Conservation (phyloP, 2,113 vertebrate genomes). For the Leucosticte australis region DNA sequence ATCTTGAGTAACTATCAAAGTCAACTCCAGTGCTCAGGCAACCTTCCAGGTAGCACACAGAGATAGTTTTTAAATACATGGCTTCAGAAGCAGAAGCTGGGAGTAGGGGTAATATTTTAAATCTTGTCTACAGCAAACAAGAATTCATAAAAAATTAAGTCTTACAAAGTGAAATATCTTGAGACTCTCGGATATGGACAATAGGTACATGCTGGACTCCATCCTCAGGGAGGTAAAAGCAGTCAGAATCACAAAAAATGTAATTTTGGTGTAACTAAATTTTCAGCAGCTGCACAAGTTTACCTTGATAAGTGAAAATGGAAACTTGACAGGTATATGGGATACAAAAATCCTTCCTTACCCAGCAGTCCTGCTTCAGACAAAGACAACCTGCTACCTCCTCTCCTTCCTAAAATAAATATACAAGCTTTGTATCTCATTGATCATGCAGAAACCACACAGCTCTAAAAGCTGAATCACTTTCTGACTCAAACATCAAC, state of each 20-base stretch:
- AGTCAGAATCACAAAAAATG: neutral
- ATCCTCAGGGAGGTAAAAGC: neutral
- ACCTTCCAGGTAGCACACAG: neutral
- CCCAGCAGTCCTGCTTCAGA: neutral
- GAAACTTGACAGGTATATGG: neutral
- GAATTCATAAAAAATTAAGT: neutral
- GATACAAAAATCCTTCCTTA: neutral
- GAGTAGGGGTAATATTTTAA: neutral
- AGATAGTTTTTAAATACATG: neutral
- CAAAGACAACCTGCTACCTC: neutral
- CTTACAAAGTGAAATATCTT: neutral
- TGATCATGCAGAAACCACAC: neutral
- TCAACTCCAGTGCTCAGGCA: neutral
- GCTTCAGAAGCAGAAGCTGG: neutral
- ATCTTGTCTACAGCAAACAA: neutral
- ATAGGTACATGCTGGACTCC: neutral
- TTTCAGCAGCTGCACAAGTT: neutral
- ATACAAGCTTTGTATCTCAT: neutral
- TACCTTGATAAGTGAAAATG: neutral
- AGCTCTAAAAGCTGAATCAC: conserved; percentile 18
- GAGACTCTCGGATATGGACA: neutral
- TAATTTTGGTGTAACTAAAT: neutral
- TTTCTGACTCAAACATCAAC: conserved; percentile 32
- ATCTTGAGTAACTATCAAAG: neutral
- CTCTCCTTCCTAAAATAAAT: neutral